phyloP scores from a whole-genome alignment of 2,888 invertebrate genomes.

The Amorpha juglandis region DNA sequence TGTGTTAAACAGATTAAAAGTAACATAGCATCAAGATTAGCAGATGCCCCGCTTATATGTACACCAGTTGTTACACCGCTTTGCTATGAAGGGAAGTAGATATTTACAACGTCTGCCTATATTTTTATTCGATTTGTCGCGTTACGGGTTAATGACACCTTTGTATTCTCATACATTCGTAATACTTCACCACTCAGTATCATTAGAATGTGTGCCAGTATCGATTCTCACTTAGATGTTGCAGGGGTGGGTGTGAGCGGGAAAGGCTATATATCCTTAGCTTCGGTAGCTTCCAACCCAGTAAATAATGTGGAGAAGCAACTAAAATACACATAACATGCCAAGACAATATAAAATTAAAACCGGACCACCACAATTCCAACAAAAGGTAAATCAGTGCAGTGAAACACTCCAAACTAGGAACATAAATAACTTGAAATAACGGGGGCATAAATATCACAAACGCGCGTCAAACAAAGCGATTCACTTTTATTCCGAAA shows the following conservation, averaged over 20 bases:
- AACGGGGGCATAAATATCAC: constrained; percentile 7
- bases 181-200: background rate
- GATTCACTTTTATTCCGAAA: constrained; percentile 10
- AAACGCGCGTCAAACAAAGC: constrained; percentile 13
- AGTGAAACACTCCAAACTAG: constrained; percentile 2
- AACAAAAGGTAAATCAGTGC: constrained; percentile 1
- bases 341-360: constrained; percentile 15
- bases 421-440: constrained; percentile 17
- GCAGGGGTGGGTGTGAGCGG: too few relatives aligned
- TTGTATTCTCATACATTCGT: background rate
- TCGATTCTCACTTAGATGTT: too few relatives aligned
- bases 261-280: too few relatives aligned
- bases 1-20: background rate
- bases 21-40: background rate
- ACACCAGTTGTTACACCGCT: too few relatives aligned
- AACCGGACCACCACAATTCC: constrained; percentile 3
- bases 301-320: background rate
- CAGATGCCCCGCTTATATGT: too few relatives aligned
- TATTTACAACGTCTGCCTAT: too few relatives aligned
- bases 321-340: background rate
- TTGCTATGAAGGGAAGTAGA: too few relatives aligned
- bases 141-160: background rate
- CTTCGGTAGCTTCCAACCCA: too few relatives aligned
- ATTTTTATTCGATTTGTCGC: too few relatives aligned
- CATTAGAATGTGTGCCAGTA: background rate